Conservation (phyloP, 1,140 invertebrate species). For the Eumeta japonica region DNA sequence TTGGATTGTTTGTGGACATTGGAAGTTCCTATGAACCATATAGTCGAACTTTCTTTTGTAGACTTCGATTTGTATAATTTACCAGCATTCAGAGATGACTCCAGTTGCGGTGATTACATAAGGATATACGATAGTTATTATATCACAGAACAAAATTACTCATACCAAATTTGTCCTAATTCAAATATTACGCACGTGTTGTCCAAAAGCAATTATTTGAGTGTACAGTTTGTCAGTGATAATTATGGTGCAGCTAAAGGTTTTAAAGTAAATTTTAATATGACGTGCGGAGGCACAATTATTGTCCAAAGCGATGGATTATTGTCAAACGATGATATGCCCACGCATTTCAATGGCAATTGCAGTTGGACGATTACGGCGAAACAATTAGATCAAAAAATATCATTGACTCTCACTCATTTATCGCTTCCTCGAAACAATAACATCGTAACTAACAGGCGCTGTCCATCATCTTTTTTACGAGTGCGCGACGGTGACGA, state of each 20-base stretch:
- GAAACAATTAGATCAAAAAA: constrained; percentile 59
- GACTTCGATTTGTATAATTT: constrained; percentile 66
- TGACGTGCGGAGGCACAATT: constrained; percentile 70
- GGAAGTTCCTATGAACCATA: constrained; percentile 65
- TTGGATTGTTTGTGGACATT: constrained; percentile 75
- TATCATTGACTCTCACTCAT: constrained; percentile 72
- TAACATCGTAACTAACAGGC: constrained; percentile 24
- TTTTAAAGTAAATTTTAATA: constrained; percentile 64
- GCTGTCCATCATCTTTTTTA: constrained; percentile 42
- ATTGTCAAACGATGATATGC: constrained; percentile 27
- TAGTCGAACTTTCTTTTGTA: constrained; percentile 46
- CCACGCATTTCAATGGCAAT: constrained; percentile 19
- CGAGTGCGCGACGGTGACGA: constrained; percentile 68
- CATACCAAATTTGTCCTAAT: constrained; percentile 34
- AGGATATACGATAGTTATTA: constrained; percentile 66
- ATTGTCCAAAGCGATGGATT: constrained; percentile 60
- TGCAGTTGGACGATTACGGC: constrained; percentile 53
- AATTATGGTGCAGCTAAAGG: constrained; percentile 64
- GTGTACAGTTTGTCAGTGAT: constrained; percentile 66
- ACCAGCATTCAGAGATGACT: constrained; percentile 38
- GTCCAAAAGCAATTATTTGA: constrained; percentile 64
- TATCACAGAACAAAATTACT: constrained; percentile 23
- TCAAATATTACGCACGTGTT: constrained; percentile 49
- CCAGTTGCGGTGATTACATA: constrained; percentile 29
- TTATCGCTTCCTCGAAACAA: constrained; percentile 28